Percentiles rank a stretch among this genome's conserved stretches.
phyloP scores from a whole-genome alignment of 2,888 invertebrate genomes.

The Dysmachus trigonus region DNA sequence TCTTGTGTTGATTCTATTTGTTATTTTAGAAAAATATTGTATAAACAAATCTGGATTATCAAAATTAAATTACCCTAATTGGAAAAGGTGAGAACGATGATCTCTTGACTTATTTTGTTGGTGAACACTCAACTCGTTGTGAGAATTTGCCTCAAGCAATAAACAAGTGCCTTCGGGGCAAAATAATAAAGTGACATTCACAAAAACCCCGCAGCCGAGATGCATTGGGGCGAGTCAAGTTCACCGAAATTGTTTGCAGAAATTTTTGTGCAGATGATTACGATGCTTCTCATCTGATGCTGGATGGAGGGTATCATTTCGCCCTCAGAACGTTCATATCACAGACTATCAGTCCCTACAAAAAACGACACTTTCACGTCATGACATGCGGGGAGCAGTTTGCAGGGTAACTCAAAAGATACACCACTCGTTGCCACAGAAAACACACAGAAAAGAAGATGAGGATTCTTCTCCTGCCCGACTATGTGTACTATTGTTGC shows the following conservation, averaged over 20 bases:
- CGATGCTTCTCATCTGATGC: neutral
- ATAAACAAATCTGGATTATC: too few species aligned
- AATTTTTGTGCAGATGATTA: neutral
- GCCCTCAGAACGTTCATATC: neutral
- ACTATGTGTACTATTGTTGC: neutral
- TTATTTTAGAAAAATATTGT: too few species aligned
- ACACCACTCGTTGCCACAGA: neutral
- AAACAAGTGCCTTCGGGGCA: neutral
- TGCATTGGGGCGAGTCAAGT: neutral
- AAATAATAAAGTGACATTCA: neutral
- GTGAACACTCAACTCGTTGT: neutral
- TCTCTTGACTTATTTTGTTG: neutral
- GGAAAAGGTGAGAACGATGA: neutral
- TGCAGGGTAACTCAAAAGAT: neutral
- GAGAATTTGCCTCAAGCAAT: neutral
- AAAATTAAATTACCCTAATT: too few species aligned
- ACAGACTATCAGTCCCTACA: neutral
- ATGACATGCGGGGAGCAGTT: neutral
- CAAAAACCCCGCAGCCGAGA: neutral
- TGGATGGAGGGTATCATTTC: neutral
- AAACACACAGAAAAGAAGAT: conserved; percentile 2
- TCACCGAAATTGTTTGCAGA: neutral
- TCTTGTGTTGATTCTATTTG: too few species aligned
- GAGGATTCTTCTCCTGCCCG: neutral
- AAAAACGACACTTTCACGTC: conserved; percentile 19